Evolutionary conservation across 2,113 vertebrate species (phyloP).

Genomic region (Corydoras sp.): DNA sequence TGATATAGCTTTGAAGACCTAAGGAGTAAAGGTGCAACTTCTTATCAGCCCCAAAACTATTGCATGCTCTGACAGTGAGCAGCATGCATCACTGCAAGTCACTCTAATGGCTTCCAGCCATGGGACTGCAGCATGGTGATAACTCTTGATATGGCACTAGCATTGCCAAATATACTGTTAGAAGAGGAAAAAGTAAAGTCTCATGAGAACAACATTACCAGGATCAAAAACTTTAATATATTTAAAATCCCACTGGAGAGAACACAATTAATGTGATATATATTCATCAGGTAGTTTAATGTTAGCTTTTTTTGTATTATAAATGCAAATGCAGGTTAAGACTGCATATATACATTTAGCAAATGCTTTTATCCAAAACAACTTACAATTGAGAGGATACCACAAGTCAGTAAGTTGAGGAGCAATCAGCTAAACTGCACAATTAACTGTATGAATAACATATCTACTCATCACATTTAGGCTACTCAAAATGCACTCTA

Average conservation of each 20-base stretch:
- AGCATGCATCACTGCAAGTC: neutral
- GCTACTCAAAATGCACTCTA: neutral
- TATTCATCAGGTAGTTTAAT: conserved; percentile 30
- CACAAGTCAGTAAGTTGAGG: neutral
- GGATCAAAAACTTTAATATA: neutral
- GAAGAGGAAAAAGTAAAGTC: neutral
- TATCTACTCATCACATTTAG: neutral
- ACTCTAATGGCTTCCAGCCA: neutral
- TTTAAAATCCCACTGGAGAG: no score
- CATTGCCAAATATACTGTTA: neutral
- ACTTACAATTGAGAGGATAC: neutral
- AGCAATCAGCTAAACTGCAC: neutral
- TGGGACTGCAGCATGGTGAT: neutral
- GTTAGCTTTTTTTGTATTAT: neutral
- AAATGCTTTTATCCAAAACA: no score
- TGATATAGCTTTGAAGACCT: no score
- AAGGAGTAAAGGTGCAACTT: neutral
- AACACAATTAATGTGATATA: conserved; percentile 6
- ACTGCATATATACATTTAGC: no score
- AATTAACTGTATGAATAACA: neutral
- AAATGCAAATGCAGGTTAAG: no score
- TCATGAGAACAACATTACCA: neutral
- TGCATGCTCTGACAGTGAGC: neutral
- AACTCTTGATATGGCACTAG: conserved; percentile 9
- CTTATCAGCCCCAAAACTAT: conserved; percentile 12